Conservation (phyloP, 2,113 vertebrate genomes). For the Coptodon bakossiorum region DNA sequence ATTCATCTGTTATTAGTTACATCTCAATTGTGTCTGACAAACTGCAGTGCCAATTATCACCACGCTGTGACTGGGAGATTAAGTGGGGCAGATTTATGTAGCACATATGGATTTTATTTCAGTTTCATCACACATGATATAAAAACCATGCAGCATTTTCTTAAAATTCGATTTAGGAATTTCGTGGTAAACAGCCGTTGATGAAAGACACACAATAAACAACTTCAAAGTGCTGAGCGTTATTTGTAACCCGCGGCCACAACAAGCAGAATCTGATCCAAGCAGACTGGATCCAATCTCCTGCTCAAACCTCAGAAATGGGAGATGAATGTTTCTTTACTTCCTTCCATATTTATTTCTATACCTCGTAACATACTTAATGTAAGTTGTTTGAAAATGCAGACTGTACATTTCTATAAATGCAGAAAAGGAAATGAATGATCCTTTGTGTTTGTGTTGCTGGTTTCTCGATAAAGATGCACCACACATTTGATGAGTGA, state of each 20-base stretch:
- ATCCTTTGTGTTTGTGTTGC: accelerated
- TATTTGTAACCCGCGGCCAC: background rate
- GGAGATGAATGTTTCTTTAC: background rate
- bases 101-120: constrained; percentile 6
- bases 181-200: background rate
- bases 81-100: background rate
- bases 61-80: background rate
- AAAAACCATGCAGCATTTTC: background rate
- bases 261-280: background rate
- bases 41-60: background rate
- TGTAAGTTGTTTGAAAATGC: background rate
- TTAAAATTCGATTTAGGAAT: constrained; percentile 12
- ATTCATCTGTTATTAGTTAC: background rate
- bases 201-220: constrained; percentile 28
- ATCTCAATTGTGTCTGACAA: background rate
- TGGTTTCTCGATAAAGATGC: background rate
- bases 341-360: background rate
- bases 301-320: constrained; percentile 4
- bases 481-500: background rate
- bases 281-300: constrained; percentile 18
- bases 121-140: background rate
- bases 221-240: background rate
- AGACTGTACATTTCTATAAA: accelerated
- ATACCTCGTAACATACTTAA: background rate
- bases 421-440: background rate